Base-by-base conservation (phyloP, 2,888 invertebrate genomes). In the Balanococcus diminutus region DNA sequence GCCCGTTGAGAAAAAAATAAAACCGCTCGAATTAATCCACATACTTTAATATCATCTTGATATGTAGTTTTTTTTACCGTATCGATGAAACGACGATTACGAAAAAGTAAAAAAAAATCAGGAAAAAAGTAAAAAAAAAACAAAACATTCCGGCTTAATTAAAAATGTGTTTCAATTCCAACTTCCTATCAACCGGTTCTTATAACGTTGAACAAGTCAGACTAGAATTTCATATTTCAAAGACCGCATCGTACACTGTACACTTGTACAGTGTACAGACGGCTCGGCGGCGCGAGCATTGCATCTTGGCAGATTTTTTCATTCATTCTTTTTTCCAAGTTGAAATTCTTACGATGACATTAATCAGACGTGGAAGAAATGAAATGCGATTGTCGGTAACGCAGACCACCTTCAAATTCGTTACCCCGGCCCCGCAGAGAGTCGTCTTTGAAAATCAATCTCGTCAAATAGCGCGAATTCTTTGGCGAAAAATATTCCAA, bases 381-480 rank as follows among this genome's bases (percentile, higher is more conserved):
- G 82, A 82, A 82, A 82, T 82, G 51, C 82, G 82, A 82, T 82
- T 82, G 82, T 82, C 82, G 82, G 82, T 51, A 82, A 46, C 42
- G 81, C 19, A 42, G 82, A 82, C 82, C 82, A 82, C 82, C 82
- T 82, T 82, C 82, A 51, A 46, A 46, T 82, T 51, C 16, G 28
- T 51, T 82, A 25, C 32, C 32, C 72, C 32, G 4, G 3, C 31
- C 14, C 9, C 25, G 61, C 9, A 0, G 2, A 5, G 25, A 11
- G 25, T 9, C 22, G 61, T 25, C 61, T 61, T 61, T 61, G 61
- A 61, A 61, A 61, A 61, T 61, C 61, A 61, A 61, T 61, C 61
- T 61, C 61, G 61, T 61, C 61, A 61, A 46, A 46, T 61, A 61
- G 61, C 61, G 61, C 9, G 25, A 61, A 61, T 79, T 32, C 31